Conservation (phyloP, 2,888 invertebrate species). For the Dasysyrphus albostriatus region DNA sequence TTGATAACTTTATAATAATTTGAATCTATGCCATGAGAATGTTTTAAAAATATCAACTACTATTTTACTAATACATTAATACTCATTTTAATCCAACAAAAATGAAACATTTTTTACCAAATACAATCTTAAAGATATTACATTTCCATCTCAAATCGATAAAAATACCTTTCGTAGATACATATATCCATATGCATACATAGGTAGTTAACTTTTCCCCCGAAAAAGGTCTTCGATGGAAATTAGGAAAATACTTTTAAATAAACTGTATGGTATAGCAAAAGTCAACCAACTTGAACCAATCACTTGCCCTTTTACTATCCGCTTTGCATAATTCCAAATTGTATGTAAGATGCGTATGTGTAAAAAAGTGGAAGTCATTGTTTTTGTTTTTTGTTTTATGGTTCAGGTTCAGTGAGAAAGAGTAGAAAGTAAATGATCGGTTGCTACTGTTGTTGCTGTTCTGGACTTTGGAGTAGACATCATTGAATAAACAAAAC, state of each 20-base stretch:
- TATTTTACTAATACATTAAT: too few species aligned
- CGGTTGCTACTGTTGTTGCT: not conserved
- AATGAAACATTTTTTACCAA: too few species aligned
- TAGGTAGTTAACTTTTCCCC: not conserved
- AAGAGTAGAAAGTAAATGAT: constrained; percentile 35
- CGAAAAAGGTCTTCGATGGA: not conserved
- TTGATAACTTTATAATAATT: too few species aligned
- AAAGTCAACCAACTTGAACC: constrained; percentile 28
- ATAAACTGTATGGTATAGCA: not conserved
- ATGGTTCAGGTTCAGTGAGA: constrained; percentile 23
- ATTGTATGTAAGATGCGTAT: not conserved
- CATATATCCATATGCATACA: too few species aligned
- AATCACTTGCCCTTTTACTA: constrained; percentile 30
- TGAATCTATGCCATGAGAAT: too few species aligned
- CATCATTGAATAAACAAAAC: not conserved
- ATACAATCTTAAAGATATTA: too few species aligned
- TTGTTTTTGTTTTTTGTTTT: not conserved
- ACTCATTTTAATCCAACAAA: not conserved
- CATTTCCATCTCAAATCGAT: not conserved
- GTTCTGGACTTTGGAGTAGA: not conserved
- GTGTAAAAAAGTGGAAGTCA: not conserved
- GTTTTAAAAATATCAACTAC: too few species aligned
- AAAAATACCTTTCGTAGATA: not conserved
- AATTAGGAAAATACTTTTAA: not conserved
- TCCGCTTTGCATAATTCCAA: not conserved